Evolutionary conservation across 2,113 vertebrate species (phyloP).

Genomic region (Petroica traversi): DNA sequence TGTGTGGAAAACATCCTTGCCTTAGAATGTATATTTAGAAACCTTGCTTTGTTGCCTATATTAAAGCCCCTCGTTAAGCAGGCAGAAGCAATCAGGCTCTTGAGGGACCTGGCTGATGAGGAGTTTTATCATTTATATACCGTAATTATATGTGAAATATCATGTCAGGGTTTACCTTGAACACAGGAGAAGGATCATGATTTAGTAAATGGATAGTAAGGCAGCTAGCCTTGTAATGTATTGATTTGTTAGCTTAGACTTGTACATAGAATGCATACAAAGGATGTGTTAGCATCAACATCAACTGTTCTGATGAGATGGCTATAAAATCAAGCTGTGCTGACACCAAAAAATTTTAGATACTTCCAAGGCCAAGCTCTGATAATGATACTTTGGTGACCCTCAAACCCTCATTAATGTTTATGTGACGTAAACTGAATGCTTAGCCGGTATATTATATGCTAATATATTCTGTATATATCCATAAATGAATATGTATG

Average conservation of each 20-base stretch:
- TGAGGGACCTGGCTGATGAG: slow-evolving; percentile 9
- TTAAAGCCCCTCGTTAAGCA: not conserved
- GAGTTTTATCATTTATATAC: slow-evolving; percentile 7
- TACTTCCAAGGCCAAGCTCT: slow-evolving; percentile 14
- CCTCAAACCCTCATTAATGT: slow-evolving; percentile 5
- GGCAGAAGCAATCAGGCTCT: slow-evolving; percentile 33
- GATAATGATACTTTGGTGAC: slow-evolving; percentile 14
- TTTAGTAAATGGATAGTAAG: slow-evolving; percentile 36
- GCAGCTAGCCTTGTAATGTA: not conserved
- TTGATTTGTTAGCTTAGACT: slow-evolving; percentile 25
- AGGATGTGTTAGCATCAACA: not conserved
- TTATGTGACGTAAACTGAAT: not conserved
- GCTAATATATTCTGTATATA: not conserved
- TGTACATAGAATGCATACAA: not conserved
- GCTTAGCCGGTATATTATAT: not conserved
- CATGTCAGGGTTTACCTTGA: slow-evolving; percentile 41
- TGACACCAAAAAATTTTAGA: slow-evolving; percentile 16
- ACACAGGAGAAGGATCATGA: not conserved
- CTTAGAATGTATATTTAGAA: not conserved
- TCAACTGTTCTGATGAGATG: not conserved
- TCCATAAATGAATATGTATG: slow-evolving; percentile 45
- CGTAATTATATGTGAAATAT: slow-evolving; percentile 6
- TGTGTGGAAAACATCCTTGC: not conserved
- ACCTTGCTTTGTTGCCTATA: not conserved
- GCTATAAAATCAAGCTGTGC: not conserved